Evolutionary conservation across 2,113 vertebrate genomes (phyloP).

Genomic region (Gambusia affinis): DNA sequence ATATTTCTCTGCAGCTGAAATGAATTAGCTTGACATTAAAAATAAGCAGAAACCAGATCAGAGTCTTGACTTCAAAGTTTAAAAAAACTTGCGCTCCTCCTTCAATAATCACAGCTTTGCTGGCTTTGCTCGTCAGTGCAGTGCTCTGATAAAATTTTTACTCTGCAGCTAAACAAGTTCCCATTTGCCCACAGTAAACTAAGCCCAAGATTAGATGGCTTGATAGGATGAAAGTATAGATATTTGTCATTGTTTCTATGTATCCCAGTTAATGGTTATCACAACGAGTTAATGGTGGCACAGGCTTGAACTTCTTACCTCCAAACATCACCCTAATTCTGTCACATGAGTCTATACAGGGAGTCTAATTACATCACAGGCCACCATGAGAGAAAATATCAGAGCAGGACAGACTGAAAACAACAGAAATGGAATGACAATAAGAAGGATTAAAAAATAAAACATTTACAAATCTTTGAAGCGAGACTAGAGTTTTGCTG

Average conservation of each 20-base stretch:
- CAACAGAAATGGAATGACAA: not conserved
- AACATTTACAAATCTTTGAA: not conserved
- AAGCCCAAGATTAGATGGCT: not conserved
- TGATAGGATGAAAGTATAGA: not conserved
- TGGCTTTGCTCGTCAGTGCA: slow-evolving; percentile 10
- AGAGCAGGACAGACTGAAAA: not conserved
- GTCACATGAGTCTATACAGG: slow-evolving; percentile 34
- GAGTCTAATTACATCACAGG: slow-evolving; percentile 52
- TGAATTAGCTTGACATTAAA: slow-evolving; percentile 14
- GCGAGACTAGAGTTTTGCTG: not conserved
- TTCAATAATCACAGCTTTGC: slow-evolving; percentile 40
- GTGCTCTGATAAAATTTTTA: slow-evolving; percentile 1
- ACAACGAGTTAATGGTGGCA: slow-evolving; percentile 9
- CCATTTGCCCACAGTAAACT: not conserved
- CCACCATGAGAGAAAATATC: slow-evolving; percentile 20
- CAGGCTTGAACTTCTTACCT: slow-evolving; percentile 31
- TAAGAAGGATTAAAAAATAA: slow-evolving; percentile 9
- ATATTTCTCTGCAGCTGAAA: slow-evolving; percentile 9
- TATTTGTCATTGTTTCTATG: not conserved
- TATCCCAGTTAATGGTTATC: slow-evolving; percentile 8
- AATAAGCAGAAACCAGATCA: slow-evolving; percentile 15
- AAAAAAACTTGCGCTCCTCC: slow-evolving; percentile 24
- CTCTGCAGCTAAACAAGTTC: not conserved
- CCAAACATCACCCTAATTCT: slow-evolving; percentile 23
- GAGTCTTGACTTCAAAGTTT: slow-evolving; percentile 14